Conservation (phyloP, 2,888 invertebrate species). For the Rosalia funebris region DNA sequence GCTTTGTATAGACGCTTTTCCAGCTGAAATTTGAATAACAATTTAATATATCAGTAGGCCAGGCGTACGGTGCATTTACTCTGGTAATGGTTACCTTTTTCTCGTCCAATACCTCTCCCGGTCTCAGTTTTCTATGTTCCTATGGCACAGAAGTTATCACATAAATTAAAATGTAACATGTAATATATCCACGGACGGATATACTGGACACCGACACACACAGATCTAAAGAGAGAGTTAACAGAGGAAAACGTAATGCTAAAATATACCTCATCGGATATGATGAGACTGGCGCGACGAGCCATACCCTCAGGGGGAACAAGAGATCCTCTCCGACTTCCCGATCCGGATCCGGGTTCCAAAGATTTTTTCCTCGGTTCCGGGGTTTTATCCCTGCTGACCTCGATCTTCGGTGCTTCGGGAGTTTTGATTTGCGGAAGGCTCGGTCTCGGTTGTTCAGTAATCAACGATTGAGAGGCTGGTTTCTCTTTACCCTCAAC, state of each 20-base stretch:
- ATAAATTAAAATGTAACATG: conserved; percentile 25
- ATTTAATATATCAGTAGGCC: conserved; percentile 46
- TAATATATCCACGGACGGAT: conserved; percentile 32
- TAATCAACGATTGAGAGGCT: conserved; percentile 35
- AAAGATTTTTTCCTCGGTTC: conserved; percentile 79
- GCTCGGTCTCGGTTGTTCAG: conserved; percentile 59
- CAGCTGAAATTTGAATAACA: conserved; percentile 52
- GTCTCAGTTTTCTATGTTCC: conserved; percentile 92
- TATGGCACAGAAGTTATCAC: conserved; percentile 61
- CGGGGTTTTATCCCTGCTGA: conserved; percentile 79
- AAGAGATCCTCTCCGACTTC: conserved; percentile 84
- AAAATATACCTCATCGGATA: conserved; percentile 87
- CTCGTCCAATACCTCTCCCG: conserved; percentile 93
- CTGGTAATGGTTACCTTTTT: conserved; percentile 80
- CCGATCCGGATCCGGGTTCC: conserved; percentile 64
- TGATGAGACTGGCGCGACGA: conserved; percentile 88
- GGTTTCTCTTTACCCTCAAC: conserved; percentile 46
- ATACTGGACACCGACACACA: conserved; percentile 38
- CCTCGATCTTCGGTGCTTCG: conserved; percentile 86
- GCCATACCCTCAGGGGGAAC: conserved; percentile 89
- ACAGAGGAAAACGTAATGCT: conserved; percentile 1
- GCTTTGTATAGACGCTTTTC: conserved; percentile 40
- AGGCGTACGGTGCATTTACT: conserved; percentile 48
- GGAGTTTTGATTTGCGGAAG: conserved; percentile 78
- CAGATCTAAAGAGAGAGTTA: conserved; percentile 34